Evolutionary conservation across 2,113 vertebrate species (phyloP).

Genomic region (Phalacrocorax brasilianus): DNA sequence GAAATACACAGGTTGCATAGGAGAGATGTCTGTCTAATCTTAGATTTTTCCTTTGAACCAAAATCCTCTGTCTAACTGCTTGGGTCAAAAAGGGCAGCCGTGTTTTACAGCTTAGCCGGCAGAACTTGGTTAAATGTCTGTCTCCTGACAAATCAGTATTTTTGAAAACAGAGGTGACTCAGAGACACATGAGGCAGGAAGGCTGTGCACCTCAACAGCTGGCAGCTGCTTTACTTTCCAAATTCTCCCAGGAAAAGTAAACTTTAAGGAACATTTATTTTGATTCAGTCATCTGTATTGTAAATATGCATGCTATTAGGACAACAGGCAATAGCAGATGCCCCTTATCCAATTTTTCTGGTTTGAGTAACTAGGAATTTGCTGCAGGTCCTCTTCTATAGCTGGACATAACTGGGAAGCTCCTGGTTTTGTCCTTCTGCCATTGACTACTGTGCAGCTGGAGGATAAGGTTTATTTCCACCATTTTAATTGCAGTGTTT

Average conservation of each 20-base stretch:
- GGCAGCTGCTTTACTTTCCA: not conserved
- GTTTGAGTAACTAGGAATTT: not conserved
- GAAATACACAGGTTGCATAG: not conserved
- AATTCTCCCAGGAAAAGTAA: not conserved
- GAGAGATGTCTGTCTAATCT: not conserved
- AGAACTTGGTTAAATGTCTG: not conserved
- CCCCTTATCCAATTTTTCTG: not conserved
- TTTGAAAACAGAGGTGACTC: not conserved
- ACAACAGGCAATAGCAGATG: not conserved
- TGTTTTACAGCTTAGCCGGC: not conserved
- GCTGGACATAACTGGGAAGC: not conserved
- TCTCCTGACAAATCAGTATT: constrained; percentile 7
- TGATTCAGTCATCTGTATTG: not conserved
- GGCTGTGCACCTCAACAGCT: not conserved
- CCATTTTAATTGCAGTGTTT: not conserved
- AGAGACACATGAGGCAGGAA: not conserved
- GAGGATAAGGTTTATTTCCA: not conserved
- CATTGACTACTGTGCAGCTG: not conserved
- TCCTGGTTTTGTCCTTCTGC: not conserved
- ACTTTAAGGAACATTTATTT: not conserved
- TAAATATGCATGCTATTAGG: not conserved
- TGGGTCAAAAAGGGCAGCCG: not conserved
- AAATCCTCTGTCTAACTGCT: not conserved
- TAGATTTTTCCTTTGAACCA: not conserved
- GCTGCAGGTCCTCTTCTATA: not conserved